These are phyloP conservation scores for Hypomesus transpacificus DNA, from an alignment of 2,113 vertebrate species.

Conservation along the genomic window DNA sequence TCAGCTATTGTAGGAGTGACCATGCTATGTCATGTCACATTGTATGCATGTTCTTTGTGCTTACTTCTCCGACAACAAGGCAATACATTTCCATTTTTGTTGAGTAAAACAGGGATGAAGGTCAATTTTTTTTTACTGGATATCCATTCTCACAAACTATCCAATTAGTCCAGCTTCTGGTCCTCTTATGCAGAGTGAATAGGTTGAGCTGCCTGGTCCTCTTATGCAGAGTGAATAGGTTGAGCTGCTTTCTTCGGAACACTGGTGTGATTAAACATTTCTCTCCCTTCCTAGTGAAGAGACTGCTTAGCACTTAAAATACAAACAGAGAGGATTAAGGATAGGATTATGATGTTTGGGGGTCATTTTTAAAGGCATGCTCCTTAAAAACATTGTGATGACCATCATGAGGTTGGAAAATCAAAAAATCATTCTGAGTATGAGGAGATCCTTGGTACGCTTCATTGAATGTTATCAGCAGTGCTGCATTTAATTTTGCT, in stretches of 20 bases:
- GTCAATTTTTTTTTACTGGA: slow-evolving; percentile 16
- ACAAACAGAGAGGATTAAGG: neutral
- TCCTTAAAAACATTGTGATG: neutral
- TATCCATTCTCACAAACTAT: slow-evolving; percentile 30
- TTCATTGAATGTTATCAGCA: neutral
- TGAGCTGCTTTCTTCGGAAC: slow-evolving; percentile 34
- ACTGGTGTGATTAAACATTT: slow-evolving; percentile 37
- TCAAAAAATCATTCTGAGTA: too few relatives aligned
- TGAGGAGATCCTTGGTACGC: too few relatives aligned
- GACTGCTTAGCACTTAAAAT: slow-evolving; percentile 18
- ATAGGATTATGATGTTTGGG: neutral
- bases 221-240: slow-evolving; percentile 38
- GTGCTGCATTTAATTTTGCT: neutral
- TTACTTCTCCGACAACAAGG: slow-evolving; percentile 18
- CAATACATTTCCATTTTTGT: slow-evolving; percentile 33
- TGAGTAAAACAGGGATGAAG: slow-evolving; percentile 28
- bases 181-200: slow-evolving; percentile 37
- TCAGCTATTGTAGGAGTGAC: neutral
- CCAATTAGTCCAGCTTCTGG: slow-evolving; percentile 49
- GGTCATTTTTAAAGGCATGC: neutral
- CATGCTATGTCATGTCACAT: slow-evolving; percentile 1
- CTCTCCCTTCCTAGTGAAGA: slow-evolving; percentile 13
- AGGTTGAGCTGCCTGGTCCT: slow-evolving; percentile 34
- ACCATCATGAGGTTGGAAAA: too few relatives aligned
- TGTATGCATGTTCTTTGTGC: slow-evolving; percentile 1